Conservation (phyloP, 2,888 invertebrate genomes). For the Clitarchus hookeri region DNA sequence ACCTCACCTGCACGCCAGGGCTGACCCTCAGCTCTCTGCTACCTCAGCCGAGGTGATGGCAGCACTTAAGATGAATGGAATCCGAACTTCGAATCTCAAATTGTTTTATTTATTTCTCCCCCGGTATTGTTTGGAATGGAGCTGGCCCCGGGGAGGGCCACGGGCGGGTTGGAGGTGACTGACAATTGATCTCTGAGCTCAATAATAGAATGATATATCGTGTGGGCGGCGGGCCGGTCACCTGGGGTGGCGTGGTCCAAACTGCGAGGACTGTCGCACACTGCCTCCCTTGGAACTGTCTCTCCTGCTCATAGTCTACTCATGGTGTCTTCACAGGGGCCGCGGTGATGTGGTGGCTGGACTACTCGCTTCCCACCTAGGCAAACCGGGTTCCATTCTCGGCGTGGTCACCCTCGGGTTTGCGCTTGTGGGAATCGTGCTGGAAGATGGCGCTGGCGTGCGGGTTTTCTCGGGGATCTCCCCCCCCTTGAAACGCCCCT, state of each 20-base stretch:
- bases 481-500: no score
- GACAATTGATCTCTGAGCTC: slow-evolving; percentile 32
- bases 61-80: slow-evolving; percentile 9
- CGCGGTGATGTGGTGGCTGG: no score
- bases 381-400: no score
- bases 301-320: not conserved
- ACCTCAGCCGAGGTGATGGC: not conserved
- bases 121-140: slow-evolving; percentile 14
- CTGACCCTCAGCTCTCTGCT: not conserved
- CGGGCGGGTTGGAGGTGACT: slow-evolving; percentile 27
- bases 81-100: not conserved
- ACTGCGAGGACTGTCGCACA: not conserved
- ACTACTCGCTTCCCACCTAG: no score
- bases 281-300: not conserved
- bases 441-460: no score
- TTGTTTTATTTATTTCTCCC: slow-evolving; percentile 14
- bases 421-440: no score
- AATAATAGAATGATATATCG: slow-evolving; percentile 38
- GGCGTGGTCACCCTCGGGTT: no score
- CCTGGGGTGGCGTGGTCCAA: not conserved
- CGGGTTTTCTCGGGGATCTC: no score
- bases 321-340: no score
- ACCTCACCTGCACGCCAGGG: not conserved
- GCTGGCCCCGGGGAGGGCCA: not conserved
- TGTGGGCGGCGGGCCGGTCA: slow-evolving; percentile 15